Evolutionary conservation across 2,888 invertebrate species (phyloP).

Genomic region (Lasioglossum lativentre): DNA sequence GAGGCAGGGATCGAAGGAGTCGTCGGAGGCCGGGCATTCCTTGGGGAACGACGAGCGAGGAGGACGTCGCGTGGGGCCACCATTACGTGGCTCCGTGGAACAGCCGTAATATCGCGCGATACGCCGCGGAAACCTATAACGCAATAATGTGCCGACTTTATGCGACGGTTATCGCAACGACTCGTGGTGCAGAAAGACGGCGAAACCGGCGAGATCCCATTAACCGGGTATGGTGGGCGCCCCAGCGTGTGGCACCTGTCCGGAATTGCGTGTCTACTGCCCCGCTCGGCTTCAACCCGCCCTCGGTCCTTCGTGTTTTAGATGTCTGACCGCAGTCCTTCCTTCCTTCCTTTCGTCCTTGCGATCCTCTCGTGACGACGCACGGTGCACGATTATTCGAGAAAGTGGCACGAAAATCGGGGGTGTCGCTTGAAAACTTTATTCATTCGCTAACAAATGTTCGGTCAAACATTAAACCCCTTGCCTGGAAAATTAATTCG

Average conservation of each 20-base stretch:
- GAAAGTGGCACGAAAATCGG: no score
- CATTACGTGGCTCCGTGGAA: conserved; percentile 72
- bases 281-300: conserved; percentile 21
- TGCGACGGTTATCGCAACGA: conserved; percentile 82
- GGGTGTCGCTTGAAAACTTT: no score
- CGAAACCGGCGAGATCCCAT: conserved; percentile 75
- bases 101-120: conserved; percentile 79
- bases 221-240: conserved; percentile 77
- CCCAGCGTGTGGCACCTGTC: conserved; percentile 82
- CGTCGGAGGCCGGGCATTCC: conserved; percentile 42
- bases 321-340: conserved; percentile 9
- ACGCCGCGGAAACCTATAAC: conserved; percentile 77
- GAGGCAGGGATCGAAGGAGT: conserved; percentile 28
- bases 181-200: conserved; percentile 74
- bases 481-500: no score
- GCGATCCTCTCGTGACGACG: background rate
- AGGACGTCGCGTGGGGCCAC: conserved; percentile 70
- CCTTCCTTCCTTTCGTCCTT: background rate
- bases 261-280: conserved; percentile 55
- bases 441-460: no score
- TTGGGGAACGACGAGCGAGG: conserved; percentile 35
- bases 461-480: no score
- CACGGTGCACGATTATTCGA: background rate
- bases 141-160: conserved; percentile 83
- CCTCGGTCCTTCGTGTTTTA: conserved; percentile 31